Evolutionary conservation across 2,113 vertebrate genomes (phyloP), one percentile per base, ranked within the genome.

Genomic region (Callaeas wilsoni): DNA sequence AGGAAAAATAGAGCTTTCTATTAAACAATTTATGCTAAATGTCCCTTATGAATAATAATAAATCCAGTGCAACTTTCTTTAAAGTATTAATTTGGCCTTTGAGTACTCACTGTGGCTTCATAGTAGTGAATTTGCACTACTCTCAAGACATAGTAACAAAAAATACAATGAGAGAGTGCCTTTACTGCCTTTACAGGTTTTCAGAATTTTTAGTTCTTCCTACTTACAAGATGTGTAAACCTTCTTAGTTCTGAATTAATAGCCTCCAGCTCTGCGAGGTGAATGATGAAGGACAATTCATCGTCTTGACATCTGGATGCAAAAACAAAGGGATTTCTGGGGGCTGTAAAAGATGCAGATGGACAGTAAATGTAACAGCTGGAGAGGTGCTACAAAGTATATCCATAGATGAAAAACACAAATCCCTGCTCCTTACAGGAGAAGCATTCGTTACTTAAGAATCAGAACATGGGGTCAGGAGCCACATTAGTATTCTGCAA

Each of bases 121-220:
- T 7, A 75, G 39, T n/a, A 16, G 4, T 30, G 23, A 71, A 50
- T 57, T 89, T 84, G 35, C 6, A 50, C 20, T 33, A 32, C 25
- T n/a, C 6, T 42, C 49, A 74, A 74, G n/a, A 57, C 3, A n/a
- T 32, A 42, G 3, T 27, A 84, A 53, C 8, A 69, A 87, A 80
- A 64, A 62, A 27, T 30, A n/a, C 0, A 0, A 33, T 9, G 37
- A 19, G 5, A 42, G 2, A 39, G 10, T 70, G 4, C 3, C 5
- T 41, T 71, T 70, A n/a, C n/a, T 76, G 17, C 39, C 21, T 63
- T 62, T 57, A 41, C 2, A 67, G 41, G 2, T 63, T 84, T 82
- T 87, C 30, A 71, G 44, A 87, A 75, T 37, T 55, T 75, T 35
- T 46, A 42, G 3, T 53, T 30, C 60, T 70, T 74, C 25, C 7